phyloP scores from a whole-genome alignment of 2,888 invertebrate species.

The Leptothorax acervorum region DNA sequence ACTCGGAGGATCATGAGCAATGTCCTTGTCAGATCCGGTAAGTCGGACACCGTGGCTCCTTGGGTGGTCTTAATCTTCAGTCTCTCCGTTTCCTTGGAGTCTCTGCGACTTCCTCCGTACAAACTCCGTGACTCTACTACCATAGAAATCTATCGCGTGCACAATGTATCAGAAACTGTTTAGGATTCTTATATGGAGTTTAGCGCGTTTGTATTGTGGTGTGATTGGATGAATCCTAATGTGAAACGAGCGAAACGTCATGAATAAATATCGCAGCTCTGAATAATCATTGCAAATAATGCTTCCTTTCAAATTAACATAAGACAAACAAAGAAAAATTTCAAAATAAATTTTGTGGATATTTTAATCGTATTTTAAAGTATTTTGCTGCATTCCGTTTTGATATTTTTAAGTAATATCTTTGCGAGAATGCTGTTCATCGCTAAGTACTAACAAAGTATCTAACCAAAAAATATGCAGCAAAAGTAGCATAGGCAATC shows the following conservation, averaged over 20 bases:
- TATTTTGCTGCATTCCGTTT: neutral
- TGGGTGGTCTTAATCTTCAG: slow-evolving; percentile 53
- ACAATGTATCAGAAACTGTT: slow-evolving; percentile 42
- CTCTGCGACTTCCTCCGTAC: slow-evolving; percentile 19
- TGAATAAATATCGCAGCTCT: neutral
- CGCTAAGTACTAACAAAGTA: no score
- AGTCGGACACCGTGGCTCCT: slow-evolving; percentile 46
- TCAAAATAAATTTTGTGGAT: neutral
- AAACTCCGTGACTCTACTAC: slow-evolving; percentile 24
- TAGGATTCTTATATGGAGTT: slow-evolving; percentile 35
- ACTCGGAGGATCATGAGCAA: slow-evolving; percentile 23
- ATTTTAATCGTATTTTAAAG: neutral
- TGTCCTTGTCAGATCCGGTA: slow-evolving; percentile 48
- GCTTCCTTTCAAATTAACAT: neutral
- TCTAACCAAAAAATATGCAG: neutral
- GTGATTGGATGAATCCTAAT: slow-evolving; percentile 32
- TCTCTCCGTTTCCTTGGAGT: slow-evolving; percentile 17
- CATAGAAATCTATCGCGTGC: slow-evolving; percentile 34
- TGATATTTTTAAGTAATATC: neutral
- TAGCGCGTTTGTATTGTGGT: neutral
- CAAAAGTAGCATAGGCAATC: neutral
- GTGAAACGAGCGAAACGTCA: neutral
- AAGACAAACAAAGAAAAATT: neutral
- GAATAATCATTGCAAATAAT: slow-evolving; percentile 3
- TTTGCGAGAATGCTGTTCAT: neutral